Evolutionary conservation across 2,113 vertebrate genomes (phyloP), one percentile per base, ranked within the genome.

Genomic region (Cyprinodon variegatus): DNA sequence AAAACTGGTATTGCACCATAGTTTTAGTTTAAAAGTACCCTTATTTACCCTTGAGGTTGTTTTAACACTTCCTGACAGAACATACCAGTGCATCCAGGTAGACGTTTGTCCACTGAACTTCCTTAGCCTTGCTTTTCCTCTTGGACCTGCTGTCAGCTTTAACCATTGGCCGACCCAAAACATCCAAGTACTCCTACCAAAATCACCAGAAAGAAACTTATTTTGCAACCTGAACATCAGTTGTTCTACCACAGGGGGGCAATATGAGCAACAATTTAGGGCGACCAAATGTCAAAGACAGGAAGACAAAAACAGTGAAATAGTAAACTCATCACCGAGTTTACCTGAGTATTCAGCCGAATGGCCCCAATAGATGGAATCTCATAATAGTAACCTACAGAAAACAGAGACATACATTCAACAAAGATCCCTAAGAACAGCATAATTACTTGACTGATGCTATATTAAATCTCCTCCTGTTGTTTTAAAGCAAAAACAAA

Each of bases 51-150:
- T 38, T 17, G n/a, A 36, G 41, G 3, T 4, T 62, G 8, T 10
- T 5, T 62, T 39, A 50, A 46, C 3, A 39, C 36, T 39, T 45
- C 57, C 13, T 4, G 22, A 39, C 36, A 62, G 12, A 64, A 83
- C 96, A 64, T 95, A 99, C 98, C 96, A 99, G 92, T 11, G 96
- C 98, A 74, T 99, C 98, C 89, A 96, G 88, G 88, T 99, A 99
- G 65, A 99, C 97, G 7, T 99, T 99, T 67, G 98, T 99, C 98
- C 98, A 99, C 39, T 99, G 97, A 57, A 99, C 98, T 84, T 96
- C 95, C 83, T 97, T 98, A 62, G 96, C 95, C 86, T 90, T 95
- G 15, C 90, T 15, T 6, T 9, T 20, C n/a, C 20, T 57, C 82
- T 97, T 98, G 62, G 96, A 95, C 86, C 89, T 95, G 14, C 90